Base-by-base conservation (phyloP, 2,888 invertebrate species). In the Bellardia pandia region DNA sequence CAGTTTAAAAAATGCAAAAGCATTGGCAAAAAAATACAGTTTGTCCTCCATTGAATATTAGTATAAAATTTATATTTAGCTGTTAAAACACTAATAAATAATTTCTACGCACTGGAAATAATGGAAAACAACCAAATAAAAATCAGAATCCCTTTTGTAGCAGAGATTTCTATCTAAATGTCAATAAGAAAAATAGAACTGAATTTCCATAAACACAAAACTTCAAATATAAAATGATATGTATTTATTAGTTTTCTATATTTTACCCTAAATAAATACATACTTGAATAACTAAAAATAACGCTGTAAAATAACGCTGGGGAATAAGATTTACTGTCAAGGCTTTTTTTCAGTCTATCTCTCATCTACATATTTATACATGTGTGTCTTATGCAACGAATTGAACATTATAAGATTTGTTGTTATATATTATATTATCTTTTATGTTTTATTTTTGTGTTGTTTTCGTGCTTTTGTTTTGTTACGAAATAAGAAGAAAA, bases 251-350 rank as follows among this genome's bases (percentile, higher is more conserved):
- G n/a, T 58, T 53, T 9, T 7, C n/a, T 37, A 51, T 51, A 16
- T 48, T 40, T 53, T 37, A 37, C 8, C 14, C 16, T 11, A 37
- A 37, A 69, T 11, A 11, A 8, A 68, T 45, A 30, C n/a, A 62
- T 16, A 16, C 33, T 5, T 9, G 48, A 4, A 45, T 23, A 16
- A 14, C 8, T 9, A 68, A 40, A 48, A 68, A 48, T 6, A 68
- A 13, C 14, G 42, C n/a, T 53, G 40, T 72, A 37, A 60, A 78
- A n/a, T n/a, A n/a, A 33, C 60, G 16, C 16, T 62, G 53, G 75
- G 62, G 75, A 76, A 75, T 80, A 80, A 7, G 56, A 71, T 79
- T 62, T 80, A 71, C 51, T 78, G 66, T 78, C 72, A 74, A 84
- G 60, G 23, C 68, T 68, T 71, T 56, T 23, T 64, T 64, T 56